phyloP scores from a whole-genome alignment of 2,888 invertebrate species.

The Parnassius mnemosyne region DNA sequence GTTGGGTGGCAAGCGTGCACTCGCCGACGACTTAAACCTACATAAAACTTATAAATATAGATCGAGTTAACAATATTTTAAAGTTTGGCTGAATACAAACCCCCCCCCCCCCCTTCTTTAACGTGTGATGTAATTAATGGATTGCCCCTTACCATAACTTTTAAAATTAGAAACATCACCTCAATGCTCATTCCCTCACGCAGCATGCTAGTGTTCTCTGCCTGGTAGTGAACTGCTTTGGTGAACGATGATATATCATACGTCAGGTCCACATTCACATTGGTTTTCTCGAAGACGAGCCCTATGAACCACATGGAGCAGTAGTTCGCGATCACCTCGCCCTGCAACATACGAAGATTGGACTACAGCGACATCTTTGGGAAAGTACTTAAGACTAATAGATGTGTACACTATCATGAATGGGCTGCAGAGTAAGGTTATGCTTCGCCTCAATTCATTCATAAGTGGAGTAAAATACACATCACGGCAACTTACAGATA shows the following conservation, averaged over 20 bases:
- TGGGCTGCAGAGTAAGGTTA: too few relatives aligned
- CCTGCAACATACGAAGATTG: conserved; percentile 43
- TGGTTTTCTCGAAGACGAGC: conserved; percentile 93
- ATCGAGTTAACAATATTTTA: too few relatives aligned
- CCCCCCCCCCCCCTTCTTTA: too few relatives aligned
- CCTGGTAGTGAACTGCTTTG: conserved; percentile 90
- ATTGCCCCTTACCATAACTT: too few relatives aligned
- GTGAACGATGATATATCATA: conserved; percentile 95
- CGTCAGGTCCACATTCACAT: conserved; percentile 95
- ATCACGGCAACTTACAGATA: too few relatives aligned
- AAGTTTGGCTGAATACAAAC: too few relatives aligned
- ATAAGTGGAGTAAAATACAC: too few relatives aligned
- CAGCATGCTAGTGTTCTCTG: conserved; percentile 84
- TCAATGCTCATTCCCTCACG: conserved; percentile 88
- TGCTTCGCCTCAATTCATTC: too few relatives aligned
- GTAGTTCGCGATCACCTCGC: conserved; percentile 71
- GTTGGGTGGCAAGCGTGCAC: too few relatives aligned
- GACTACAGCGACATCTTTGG: conserved; percentile 18
- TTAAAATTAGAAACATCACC: conserved; percentile 45
- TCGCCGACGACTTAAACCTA: too few relatives aligned
- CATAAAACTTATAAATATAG: too few relatives aligned
- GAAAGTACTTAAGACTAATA: neutral
- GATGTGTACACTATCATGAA: neutral
- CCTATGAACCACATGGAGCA: conserved; percentile 99
- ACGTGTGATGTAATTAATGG: too few relatives aligned